phyloP scores from a whole-genome alignment of 2,797 vertebrate species.

The Masticophis lateralis region DNA sequence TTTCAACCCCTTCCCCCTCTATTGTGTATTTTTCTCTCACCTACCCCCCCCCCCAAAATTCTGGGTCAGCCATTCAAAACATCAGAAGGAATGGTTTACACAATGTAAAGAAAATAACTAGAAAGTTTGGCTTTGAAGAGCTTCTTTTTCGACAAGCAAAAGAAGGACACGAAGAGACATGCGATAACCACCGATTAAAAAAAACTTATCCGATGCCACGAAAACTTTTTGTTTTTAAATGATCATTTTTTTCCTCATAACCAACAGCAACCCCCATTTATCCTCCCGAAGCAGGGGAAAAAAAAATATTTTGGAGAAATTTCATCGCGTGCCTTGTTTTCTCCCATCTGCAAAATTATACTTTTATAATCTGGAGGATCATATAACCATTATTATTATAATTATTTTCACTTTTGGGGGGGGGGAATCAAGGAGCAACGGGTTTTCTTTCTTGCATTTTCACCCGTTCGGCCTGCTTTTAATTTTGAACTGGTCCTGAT shows the following conservation, averaged over 20 bases:
- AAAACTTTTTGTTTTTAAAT: background rate
- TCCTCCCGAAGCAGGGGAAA: background rate
- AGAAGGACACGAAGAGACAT: background rate
- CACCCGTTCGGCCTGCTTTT: background rate
- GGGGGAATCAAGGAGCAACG: constrained; percentile 16
- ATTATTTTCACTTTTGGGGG: background rate
- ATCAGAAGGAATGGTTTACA: background rate
- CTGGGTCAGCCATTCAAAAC: background rate
- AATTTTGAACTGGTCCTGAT: rapidly evolving
- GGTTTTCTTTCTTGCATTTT: background rate
- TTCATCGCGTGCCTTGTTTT: background rate
- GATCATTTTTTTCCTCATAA: background rate
- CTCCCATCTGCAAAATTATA: background rate
- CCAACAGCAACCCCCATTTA: background rate
- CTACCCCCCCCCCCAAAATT: background rate
- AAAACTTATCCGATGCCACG: background rate
- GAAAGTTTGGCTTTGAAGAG: background rate
- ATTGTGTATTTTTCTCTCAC: background rate
- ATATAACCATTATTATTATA: background rate
- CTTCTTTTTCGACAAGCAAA: background rate
- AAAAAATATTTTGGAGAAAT: background rate
- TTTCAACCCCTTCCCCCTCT: background rate
- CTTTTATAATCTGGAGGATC: background rate
- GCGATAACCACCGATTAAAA: background rate
- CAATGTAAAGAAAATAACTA: background rate